Evolutionary conservation across 2,888 invertebrate species (phyloP).

Genomic region (Caenorhabditis sp.): DNA sequence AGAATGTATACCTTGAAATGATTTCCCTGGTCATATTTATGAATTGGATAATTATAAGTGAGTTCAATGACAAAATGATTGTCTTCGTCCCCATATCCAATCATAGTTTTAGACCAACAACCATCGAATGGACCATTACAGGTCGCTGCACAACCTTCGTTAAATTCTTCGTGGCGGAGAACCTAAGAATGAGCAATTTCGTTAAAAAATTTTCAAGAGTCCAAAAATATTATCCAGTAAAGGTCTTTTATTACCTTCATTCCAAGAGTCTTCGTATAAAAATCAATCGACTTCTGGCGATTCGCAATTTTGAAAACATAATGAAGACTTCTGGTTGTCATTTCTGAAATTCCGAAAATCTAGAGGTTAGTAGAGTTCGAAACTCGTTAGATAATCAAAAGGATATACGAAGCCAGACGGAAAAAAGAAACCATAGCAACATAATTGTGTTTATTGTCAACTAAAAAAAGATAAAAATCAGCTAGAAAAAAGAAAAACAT

Average conservation of each 20-base stretch:
- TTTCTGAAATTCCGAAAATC: constrained; percentile 7
- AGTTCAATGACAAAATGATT: constrained; percentile 93
- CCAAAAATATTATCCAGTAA: not conserved
- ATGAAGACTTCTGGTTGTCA: constrained; percentile 81
- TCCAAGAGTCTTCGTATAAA: constrained; percentile 88
- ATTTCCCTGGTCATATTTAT: constrained; percentile 86
- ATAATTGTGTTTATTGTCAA: not conserved
- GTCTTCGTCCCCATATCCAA: constrained; percentile 95
- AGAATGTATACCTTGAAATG: constrained; percentile 78
- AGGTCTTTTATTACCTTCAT: constrained; percentile 82
- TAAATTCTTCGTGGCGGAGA: constrained; percentile 92
- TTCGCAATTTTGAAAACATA: constrained; percentile 96
- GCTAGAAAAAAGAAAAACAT: not conserved
- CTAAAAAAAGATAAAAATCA: not conserved
- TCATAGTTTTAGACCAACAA: constrained; percentile 99
- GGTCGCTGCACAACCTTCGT: constrained; percentile 92
- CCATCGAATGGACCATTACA: constrained; percentile 99
- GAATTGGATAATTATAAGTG: constrained; percentile 95
- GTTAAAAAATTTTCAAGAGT: not conserved
- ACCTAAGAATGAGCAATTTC: constrained; percentile 21
- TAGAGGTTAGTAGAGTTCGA: not conserved
- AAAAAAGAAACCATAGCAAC: constrained; percentile 1
- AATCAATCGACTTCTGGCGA: constrained; percentile 83
- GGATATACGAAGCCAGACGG: not conserved
- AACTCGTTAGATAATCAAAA: not conserved